phyloP scores from a whole-genome alignment of 2,797 vertebrate species.

The Sciurus vulgaris region DNA sequence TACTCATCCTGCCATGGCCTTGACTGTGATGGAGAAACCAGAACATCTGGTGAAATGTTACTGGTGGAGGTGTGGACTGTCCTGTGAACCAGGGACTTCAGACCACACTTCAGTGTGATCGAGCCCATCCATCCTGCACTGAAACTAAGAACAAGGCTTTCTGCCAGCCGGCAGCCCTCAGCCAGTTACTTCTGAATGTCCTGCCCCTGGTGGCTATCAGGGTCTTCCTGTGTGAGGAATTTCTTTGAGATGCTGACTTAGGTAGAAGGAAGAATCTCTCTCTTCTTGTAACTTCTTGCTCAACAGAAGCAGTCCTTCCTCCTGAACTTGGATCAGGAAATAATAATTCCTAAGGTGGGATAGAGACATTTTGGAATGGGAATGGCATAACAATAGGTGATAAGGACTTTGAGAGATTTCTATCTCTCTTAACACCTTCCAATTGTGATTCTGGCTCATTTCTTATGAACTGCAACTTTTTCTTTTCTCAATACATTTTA shows the following conservation, averaged over 20 bases:
- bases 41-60: no score
- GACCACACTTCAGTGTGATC: no score
- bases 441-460: no score
- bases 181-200: rapidly evolving
- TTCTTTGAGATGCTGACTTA: not conserved
- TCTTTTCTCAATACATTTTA: not conserved
- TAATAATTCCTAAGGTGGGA: not conserved
- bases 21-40: no score
- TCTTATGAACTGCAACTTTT: not conserved
- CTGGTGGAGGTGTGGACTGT: not conserved
- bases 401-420: not conserved
- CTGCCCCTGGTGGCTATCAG: not conserved
- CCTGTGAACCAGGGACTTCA: no score
- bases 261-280: rapidly evolving
- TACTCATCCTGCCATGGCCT: no score
- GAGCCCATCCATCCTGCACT: not conserved
- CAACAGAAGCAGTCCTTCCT: not conserved
- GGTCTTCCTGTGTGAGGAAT: not conserved
- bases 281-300: not conserved
- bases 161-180: not conserved
- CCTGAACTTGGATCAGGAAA: not conserved
- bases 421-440: not conserved
- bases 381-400: not conserved
- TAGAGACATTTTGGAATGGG: not conserved
- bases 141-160: rapidly evolving